Evolutionary conservation across 2,888 invertebrate genomes (phyloP), one percentile per base, ranked within the genome.

Genomic region (Rosalia funebris): DNA sequence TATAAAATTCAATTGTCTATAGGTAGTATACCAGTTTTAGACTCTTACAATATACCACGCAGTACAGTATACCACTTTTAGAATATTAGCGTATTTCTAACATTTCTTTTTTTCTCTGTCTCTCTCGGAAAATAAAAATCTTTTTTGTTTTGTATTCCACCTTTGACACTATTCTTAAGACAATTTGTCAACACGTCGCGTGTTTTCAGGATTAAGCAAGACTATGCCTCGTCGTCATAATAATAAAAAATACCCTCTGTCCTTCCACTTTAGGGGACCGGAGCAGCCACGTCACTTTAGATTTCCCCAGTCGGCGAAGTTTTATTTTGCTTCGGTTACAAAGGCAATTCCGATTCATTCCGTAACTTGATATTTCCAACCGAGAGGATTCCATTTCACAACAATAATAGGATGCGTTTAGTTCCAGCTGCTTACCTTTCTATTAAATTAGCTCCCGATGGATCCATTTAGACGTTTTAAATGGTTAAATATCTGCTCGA

Each of bases 311-410:
- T n/a, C n/a, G n/a, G 48, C 9, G 17, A 17, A 48, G 36, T 11
- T 36, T 48, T 14, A 36, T 32, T 36, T 36, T 12, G 19, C 48
- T 5, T 19, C 19, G 34, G 48, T 52, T 16, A 41, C 5, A 11
- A 11, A 2, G 16, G 17, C 17, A 25, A 16, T 17, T 42, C 57
- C 57, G 65, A 71, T 50, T 62, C 62, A 63, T 62, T 63, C 56
- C 47, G 68, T 68, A 68, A 70, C 68, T 68, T 66, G 73, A 68
- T 68, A 65, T 63, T 62, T 65, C 59, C 57, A 57, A 47, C 12
- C 14, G 42, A 63, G 59, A 57, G 62, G 63, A 62, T 68, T 68
- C 53, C 61, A 59, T 68, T 68, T 60, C 68, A 63, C 62, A 66
- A 66, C 60, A 61, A 67, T 65, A 64, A 57, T 57, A 63, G 57